phyloP scores from a whole-genome alignment of 2,888 invertebrate species.

The Scaptomyza reducta region DNA sequence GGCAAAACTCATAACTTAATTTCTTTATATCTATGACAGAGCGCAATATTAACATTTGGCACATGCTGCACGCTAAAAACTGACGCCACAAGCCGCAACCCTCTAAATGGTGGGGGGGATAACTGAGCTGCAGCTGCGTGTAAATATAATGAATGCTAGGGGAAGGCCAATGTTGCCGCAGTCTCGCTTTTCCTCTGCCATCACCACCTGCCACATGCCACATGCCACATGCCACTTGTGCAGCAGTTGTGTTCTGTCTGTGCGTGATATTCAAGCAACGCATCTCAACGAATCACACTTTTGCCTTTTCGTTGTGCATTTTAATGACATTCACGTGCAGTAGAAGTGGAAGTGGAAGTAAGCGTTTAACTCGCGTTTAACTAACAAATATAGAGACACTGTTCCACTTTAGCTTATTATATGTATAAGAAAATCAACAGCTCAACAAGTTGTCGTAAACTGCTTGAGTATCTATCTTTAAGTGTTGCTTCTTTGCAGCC shows the following conservation, averaged over 20 bases:
- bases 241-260: conserved; percentile 3
- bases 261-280: conserved; percentile 27
- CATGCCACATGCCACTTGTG: conserved; percentile 10
- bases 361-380: background rate
- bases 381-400: background rate
- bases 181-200: conserved; percentile 5
- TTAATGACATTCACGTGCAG: conserved; percentile 47
- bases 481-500: background rate
- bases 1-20: conserved; percentile 42
- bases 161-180: conserved; percentile 19
- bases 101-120: background rate
- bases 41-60: conserved; percentile 30
- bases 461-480: background rate
- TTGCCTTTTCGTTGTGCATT: conserved; percentile 47
- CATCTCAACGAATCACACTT: conserved; percentile 19
- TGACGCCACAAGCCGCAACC: conserved; percentile 2
- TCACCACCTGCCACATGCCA: conserved; percentile 11
- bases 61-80: conserved; percentile 36
- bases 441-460: background rate
- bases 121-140: conserved; percentile 23
- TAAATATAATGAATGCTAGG: conserved; percentile 25
- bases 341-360: background rate
- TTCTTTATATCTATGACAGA: conserved; percentile 22
- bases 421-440: background rate
- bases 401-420: background rate